A percentile compares a stretch with the other conserved stretches of the same genome.
phyloP scores from a whole-genome alignment of 2,797 vertebrate species.

The Chloroceryle amazona region DNA sequence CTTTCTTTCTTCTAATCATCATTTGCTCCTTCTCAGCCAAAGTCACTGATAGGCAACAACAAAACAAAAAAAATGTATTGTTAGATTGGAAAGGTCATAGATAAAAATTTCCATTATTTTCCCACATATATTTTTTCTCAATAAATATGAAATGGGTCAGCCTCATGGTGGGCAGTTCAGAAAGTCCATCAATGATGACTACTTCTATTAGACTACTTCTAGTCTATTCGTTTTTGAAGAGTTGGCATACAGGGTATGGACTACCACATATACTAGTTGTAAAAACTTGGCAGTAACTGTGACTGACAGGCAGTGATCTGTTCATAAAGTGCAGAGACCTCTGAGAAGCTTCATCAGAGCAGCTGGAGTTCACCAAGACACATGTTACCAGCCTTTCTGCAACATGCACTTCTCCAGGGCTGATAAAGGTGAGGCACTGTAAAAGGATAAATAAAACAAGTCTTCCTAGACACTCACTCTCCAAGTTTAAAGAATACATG shows the following conservation, averaged over 20 bases:
- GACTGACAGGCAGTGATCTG: not conserved
- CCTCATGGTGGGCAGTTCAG: not conserved
- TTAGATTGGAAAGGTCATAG: constrained; percentile 9
- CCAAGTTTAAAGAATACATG: not conserved
- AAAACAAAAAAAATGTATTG: not conserved
- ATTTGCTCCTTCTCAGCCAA: constrained; percentile 32
- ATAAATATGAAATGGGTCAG: not conserved
- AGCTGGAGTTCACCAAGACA: not conserved
- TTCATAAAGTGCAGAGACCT: not conserved
- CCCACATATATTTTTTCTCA: not conserved
- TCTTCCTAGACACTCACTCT: not conserved
- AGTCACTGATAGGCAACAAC: constrained; percentile 35
- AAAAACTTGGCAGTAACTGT: not conserved
- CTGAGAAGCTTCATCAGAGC: not conserved
- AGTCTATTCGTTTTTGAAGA: not conserved
- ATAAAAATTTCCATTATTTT: not conserved
- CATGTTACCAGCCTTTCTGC: not conserved
- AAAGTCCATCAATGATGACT: not conserved
- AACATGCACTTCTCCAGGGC: not conserved
- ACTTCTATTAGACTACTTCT: not conserved
- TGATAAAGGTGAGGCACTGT: not conserved
- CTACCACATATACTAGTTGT: not conserved
- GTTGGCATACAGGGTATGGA: not conserved
- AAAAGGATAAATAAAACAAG: not conserved
- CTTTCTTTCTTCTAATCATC: constrained; percentile 52